phyloP scores from a whole-genome alignment of 2,888 invertebrate genomes.

The Graphium colonna region DNA sequence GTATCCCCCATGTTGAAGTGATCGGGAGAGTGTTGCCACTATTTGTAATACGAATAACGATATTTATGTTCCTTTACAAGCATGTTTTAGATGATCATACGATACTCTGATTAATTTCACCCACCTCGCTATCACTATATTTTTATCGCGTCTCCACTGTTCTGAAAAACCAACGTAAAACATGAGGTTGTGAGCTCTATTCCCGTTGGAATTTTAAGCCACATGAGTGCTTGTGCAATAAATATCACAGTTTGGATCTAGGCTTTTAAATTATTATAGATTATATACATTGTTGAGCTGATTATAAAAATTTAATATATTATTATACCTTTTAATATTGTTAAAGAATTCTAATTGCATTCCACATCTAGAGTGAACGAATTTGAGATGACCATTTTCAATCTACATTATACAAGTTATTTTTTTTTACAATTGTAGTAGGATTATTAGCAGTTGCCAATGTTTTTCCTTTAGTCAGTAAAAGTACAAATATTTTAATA shows the following conservation, averaged over 20 bases:
- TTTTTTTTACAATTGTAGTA: slow-evolving; percentile 78
- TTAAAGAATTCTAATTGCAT: slow-evolving; percentile 81
- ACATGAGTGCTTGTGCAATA: slow-evolving; percentile 81
- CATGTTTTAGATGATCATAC: slow-evolving; percentile 9
- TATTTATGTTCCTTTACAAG: slow-evolving; percentile 12
- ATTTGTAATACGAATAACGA: slow-evolving; percentile 1
- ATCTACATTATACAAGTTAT: slow-evolving; percentile 78
- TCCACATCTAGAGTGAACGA: slow-evolving; percentile 80
- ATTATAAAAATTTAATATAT: slow-evolving; percentile 82
- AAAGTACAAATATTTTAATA: slow-evolving; percentile 90
- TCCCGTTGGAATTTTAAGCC: slow-evolving; percentile 77
- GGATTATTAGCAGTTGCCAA: slow-evolving; percentile 80
- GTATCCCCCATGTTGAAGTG: neutral
- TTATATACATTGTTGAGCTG: slow-evolving; percentile 83
- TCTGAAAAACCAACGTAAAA: slow-evolving; percentile 62
- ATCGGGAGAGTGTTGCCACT: slow-evolving; percentile 6
- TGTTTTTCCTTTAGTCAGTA: slow-evolving; percentile 88
- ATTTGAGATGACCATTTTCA: slow-evolving; percentile 79
- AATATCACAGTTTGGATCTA: slow-evolving; percentile 81
- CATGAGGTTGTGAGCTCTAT: slow-evolving; percentile 79
- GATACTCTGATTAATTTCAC: slow-evolving; percentile 34
- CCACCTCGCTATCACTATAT: slow-evolving; percentile 50
- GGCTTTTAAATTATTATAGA: slow-evolving; percentile 82
- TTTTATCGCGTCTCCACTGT: slow-evolving; percentile 61
- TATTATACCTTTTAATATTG: slow-evolving; percentile 81